A percentile compares a stretch with the other conserved stretches of the same genome.
Evolutionary conservation across 2,797 vertebrate species (phyloP).

Genomic region (Notamacropus eugenii): DNA sequence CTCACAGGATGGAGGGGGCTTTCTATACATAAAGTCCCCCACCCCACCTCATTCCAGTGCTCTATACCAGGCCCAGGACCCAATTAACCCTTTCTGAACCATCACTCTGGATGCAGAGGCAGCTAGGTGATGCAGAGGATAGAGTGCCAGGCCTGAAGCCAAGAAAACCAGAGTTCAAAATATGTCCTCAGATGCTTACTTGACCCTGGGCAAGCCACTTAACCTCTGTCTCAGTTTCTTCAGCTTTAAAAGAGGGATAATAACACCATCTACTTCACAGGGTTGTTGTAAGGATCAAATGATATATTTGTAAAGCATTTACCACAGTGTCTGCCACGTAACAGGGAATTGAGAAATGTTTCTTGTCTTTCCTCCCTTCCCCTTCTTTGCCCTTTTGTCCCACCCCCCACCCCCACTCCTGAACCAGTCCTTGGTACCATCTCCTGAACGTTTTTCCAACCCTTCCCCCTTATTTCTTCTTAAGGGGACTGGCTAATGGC

Average conservation of each 20-base stretch:
- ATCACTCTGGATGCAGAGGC: background rate
- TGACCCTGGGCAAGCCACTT: background rate
- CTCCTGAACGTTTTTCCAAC: background rate
- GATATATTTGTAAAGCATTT: background rate
- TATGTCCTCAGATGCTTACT: background rate
- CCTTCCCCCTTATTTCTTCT: background rate
- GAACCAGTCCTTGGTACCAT: background rate
- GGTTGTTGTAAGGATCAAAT: accelerated
- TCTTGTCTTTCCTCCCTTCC: background rate
- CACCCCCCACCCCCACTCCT: background rate
- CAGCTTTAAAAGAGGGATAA: background rate
- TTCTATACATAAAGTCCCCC: background rate
- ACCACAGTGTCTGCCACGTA: too few relatives aligned
- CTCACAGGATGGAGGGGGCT: background rate
- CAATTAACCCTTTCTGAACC: background rate
- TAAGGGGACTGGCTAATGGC: accelerated
- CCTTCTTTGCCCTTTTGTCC: background rate
- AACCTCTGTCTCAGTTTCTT: background rate
- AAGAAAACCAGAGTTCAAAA: background rate
- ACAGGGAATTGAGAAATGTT: accelerated
- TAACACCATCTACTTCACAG: background rate
- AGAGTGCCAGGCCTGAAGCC: background rate
- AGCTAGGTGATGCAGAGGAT: background rate
- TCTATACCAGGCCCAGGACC: background rate
- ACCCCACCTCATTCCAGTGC: background rate